phyloP scores from a whole-genome alignment of 2,113 vertebrate species.

The Lepidothrix coronata region DNA sequence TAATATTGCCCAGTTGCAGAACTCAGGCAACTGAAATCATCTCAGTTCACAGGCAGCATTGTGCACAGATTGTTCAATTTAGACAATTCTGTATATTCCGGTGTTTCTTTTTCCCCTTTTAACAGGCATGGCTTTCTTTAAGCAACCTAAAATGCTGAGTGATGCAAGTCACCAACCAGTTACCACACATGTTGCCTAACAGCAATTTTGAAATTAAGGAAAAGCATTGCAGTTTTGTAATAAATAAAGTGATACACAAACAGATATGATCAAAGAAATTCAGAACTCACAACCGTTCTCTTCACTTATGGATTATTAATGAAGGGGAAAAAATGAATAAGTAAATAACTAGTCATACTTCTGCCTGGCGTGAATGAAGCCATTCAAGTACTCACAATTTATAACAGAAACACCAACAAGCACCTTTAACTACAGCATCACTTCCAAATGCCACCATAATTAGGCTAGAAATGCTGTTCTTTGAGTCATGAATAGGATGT shows the following conservation, averaged over 20 bases:
- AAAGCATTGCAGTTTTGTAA: neutral
- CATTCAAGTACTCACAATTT: neutral
- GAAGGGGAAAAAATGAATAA: neutral
- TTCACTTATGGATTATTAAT: neutral
- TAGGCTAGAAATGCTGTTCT: slow-evolving; percentile 47
- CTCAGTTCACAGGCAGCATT: neutral
- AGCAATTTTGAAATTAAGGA: neutral
- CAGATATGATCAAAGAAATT: neutral
- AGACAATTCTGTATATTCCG: neutral
- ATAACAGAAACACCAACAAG: slow-evolving; percentile 9
- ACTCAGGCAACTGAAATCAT: neutral
- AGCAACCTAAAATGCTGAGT: neutral
- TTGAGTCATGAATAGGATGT: slow-evolving; percentile 51
- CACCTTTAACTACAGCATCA: slow-evolving; percentile 21
- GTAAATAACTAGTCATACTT: neutral
- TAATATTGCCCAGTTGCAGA: neutral
- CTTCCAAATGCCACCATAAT: slow-evolving; percentile 24
- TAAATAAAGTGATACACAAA: neutral
- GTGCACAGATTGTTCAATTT: neutral
- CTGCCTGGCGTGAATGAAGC: neutral
- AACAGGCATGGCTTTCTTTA: neutral
- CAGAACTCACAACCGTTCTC: neutral
- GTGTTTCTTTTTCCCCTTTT: neutral
- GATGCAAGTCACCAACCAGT: neutral
- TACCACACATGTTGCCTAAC: neutral